Evolutionary conservation across 1,140 invertebrate genomes (phyloP).

Genomic region (Drosophila albomicans): DNA sequence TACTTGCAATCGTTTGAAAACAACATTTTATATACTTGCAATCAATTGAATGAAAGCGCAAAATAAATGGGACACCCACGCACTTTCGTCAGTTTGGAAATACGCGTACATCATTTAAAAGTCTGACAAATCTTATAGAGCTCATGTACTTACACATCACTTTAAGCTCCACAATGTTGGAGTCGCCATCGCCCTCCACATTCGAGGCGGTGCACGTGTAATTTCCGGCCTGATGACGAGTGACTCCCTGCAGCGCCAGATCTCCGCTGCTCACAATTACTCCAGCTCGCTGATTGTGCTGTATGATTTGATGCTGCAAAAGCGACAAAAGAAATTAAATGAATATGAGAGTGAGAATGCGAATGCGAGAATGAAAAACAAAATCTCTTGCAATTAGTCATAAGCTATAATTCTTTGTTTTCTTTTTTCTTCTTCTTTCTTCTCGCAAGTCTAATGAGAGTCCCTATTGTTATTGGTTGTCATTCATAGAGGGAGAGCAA

Average conservation of each 20-base stretch:
- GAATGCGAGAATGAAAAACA: slow-evolving; percentile 6
- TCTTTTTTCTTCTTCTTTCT: background rate
- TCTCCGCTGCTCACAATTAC: slow-evolving; percentile 93
- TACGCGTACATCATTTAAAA: slow-evolving; percentile 8
- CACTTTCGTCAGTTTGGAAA: background rate
- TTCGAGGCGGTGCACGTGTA: slow-evolving; percentile 95
- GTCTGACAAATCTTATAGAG: slow-evolving; percentile 6
- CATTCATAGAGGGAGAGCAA: slow-evolving; percentile 5
- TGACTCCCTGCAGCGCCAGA: slow-evolving; percentile 92
- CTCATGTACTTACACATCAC: slow-evolving; percentile 94
- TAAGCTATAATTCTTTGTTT: background rate
- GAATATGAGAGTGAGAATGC: slow-evolving; percentile 13
- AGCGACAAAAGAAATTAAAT: slow-evolving; percentile 54
- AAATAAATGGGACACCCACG: slow-evolving; percentile 31
- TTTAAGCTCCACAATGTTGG: slow-evolving; percentile 91
- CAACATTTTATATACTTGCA: slow-evolving; percentile 29
- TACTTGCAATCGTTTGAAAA: slow-evolving; percentile 24
- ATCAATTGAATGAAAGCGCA: slow-evolving; percentile 43
- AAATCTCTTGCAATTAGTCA: slow-evolving; percentile 46
- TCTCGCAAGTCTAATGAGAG: slow-evolving; percentile 31
- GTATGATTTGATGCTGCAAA: slow-evolving; percentile 90
- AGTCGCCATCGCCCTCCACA: slow-evolving; percentile 94
- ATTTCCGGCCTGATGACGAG: slow-evolving; percentile 92
- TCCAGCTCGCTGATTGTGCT: slow-evolving; percentile 92
- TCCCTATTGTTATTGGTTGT: slow-evolving; percentile 10